phyloP scores from a whole-genome alignment of 1,140 invertebrate genomes.

The Ruditapes philippinarum region DNA sequence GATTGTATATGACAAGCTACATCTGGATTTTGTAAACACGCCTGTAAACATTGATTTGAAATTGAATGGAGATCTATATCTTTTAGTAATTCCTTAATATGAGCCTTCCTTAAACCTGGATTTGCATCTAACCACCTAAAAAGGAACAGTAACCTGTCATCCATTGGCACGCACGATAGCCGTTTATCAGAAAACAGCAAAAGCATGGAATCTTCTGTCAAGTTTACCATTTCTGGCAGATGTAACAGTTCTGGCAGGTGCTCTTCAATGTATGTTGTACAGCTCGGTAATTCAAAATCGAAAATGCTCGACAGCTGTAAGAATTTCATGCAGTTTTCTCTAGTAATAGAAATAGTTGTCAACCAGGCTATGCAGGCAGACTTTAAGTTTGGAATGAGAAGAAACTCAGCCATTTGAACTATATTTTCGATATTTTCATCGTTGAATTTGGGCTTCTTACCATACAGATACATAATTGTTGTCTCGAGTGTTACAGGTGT shows the following conservation, averaged over 20 bases:
- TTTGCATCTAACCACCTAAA: not conserved
- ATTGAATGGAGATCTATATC: not conserved
- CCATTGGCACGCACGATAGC: not conserved
- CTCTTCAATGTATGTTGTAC: not conserved
- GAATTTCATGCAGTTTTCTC: not conserved
- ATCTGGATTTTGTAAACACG: not conserved
- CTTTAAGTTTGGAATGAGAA: conserved; percentile 22
- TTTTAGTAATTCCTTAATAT: not conserved
- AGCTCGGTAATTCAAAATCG: not conserved
- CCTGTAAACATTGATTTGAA: not conserved
- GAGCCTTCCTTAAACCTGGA: not conserved
- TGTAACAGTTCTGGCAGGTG: not conserved
- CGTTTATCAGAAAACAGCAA: not conserved
- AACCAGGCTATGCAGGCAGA: conserved; percentile 16
- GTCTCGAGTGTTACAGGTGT: not conserved
- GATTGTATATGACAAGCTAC: not conserved
- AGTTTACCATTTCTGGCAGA: not conserved
- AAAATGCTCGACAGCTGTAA: not conserved
- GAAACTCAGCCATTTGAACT: not conserved
- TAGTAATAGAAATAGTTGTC: not conserved
- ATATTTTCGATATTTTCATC: not conserved
- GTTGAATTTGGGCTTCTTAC: conserved; percentile 9
- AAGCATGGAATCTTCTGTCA: not conserved
- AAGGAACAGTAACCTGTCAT: not conserved
- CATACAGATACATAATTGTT: conserved; percentile 21